phyloP scores from a whole-genome alignment of 2,113 vertebrate species.

The Larimichthys crocea region DNA sequence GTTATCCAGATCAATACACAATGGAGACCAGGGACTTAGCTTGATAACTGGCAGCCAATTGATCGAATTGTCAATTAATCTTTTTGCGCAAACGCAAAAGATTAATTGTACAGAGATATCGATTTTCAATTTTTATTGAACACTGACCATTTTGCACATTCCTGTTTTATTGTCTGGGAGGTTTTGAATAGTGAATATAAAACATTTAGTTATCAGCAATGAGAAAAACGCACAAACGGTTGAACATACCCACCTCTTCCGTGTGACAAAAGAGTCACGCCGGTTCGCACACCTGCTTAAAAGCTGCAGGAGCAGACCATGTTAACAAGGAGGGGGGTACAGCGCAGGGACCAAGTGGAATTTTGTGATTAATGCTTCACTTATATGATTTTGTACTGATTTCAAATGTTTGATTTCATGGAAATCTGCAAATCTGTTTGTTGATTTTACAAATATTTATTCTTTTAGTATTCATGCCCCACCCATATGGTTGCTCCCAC shows the following conservation, averaged over 20 bases:
- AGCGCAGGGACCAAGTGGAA: rapidly evolving
- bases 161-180: background rate
- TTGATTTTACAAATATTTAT: background rate
- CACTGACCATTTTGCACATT: background rate
- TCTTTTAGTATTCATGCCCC: rapidly evolving
- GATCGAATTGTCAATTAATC: background rate
- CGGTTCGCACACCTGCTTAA: background rate
- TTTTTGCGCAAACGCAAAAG: background rate
- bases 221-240: background rate
- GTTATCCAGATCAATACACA: background rate
- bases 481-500: slow-evolving; percentile 2
- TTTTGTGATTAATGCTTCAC: background rate
- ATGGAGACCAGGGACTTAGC: background rate
- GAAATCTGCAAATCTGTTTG: no score
- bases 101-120: background rate
- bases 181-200: background rate
- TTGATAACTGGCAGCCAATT: background rate
- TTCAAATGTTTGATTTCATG: no score
- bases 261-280: rapidly evolving
- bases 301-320: slow-evolving; percentile 23
- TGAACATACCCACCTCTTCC: background rate
- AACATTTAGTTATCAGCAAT: background rate
- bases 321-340: background rate
- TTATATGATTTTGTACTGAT: rapidly evolving
- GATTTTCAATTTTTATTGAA: background rate